Conservation (phyloP, 2,113 vertebrate genomes). For the Takifugu flavidus region DNA sequence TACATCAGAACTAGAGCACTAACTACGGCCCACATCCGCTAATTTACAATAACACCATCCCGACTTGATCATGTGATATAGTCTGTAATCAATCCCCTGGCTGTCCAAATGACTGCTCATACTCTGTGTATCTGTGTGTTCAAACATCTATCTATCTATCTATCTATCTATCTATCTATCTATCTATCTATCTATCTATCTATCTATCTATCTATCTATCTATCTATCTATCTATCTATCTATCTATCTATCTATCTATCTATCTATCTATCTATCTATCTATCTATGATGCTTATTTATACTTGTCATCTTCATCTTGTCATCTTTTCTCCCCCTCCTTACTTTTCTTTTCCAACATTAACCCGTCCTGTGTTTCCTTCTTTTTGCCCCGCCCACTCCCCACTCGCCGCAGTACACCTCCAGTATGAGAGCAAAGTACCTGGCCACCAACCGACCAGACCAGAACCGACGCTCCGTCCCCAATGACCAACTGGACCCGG, state of each 20-base stretch:
- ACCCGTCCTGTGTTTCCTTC: slow-evolving; percentile 1
- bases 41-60: slow-evolving; percentile 54
- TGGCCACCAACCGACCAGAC: slow-evolving; percentile 93
- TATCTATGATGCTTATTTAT: neutral
- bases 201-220: slow-evolving; percentile 12
- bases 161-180: slow-evolving; percentile 25
- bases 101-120: slow-evolving; percentile 77
- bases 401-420: slow-evolving; percentile 86
- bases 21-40: slow-evolving; percentile 52
- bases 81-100: slow-evolving; percentile 58
- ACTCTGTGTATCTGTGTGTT: slow-evolving; percentile 29
- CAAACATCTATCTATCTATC: neutral
- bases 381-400: slow-evolving; percentile 1
- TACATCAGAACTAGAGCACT: slow-evolving; percentile 75
- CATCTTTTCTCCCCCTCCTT: slow-evolving; percentile 7
- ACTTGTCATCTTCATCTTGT: neutral
- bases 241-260: slow-evolving; percentile 9
- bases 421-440: slow-evolving; percentile 99
- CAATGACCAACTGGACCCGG: slow-evolving; percentile 72
- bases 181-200: slow-evolving; percentile 24
- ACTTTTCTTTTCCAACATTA: neutral
- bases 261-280: neutral
- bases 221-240: slow-evolving; percentile 16
- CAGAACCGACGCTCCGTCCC: slow-evolving; percentile 73
- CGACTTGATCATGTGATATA: slow-evolving; percentile 44